These are phyloP conservation scores for Cyclura pinguis DNA, from an alignment of 2,797 vertebrate species.

Conservation along the genomic window DNA sequence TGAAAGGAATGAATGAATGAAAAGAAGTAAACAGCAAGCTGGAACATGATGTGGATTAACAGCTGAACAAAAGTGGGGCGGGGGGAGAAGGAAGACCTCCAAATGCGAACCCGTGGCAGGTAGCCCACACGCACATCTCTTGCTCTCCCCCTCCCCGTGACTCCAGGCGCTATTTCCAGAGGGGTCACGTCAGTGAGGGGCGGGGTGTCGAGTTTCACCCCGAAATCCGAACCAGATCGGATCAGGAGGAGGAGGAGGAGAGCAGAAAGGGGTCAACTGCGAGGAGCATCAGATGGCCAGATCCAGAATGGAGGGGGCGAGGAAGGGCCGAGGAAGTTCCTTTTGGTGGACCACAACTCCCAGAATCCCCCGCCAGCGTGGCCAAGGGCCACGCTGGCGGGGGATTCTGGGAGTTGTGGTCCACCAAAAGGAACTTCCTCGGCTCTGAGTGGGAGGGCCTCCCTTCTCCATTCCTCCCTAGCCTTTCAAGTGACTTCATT, in stretches of 20 bases:
- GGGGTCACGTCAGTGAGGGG: constrained; percentile 25
- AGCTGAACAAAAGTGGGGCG: not conserved
- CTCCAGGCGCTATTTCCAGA: constrained; percentile 33
- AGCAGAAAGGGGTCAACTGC: not conserved
- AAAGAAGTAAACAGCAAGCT: not conserved
- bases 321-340: no score
- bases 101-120: not conserved
- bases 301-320: no score
- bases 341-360: no score
- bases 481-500: constrained; percentile 40
- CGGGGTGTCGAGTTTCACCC: constrained; percentile 37
- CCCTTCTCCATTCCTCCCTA: not conserved
- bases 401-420: no score
- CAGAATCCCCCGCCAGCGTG: no score
- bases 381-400: no score
- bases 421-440: no score
- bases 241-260: not conserved
- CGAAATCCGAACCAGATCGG: constrained; percentile 17
- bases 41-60: not conserved
- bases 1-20: not conserved
- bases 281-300: constrained; percentile 1
- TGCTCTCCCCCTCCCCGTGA: not conserved
- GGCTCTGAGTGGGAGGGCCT: not conserved
- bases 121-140: not conserved
- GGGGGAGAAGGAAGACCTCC: not conserved